Evolutionary conservation across 2,888 invertebrate species (phyloP), one percentile per base, ranked within the genome.

Genomic region (Mimas tiliae): DNA sequence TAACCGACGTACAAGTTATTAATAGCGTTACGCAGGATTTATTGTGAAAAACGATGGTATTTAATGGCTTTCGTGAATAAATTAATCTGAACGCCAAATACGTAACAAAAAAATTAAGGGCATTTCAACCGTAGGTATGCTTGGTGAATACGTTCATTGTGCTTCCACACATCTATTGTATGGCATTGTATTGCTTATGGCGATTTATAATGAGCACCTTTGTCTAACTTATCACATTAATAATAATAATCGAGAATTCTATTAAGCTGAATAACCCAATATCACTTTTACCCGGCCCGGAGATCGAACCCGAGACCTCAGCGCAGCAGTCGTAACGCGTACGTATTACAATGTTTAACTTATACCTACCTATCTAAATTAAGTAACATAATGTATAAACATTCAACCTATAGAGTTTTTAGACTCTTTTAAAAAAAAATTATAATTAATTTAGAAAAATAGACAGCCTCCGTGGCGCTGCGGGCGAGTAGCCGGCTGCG

Each of bases 71-170:
- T 63, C 14, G 42, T 9, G 58, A 58, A 19, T 58, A 38, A 58
- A 58, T 58, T 55, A 55, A 38, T 53, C 19, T 19, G 58, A 58
- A 64, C 53, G 11, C 33, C 33, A 47, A 64, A 64, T 53, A 16
- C 64, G 27, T 47, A 47, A 38, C 34, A 42, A 65, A 62, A 51
- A 42, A 6, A 42, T 11, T 48, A 62, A 21, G 16, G 55, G 55
- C 19, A 55, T 42, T 45, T 74, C 75, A 71, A 51, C 58, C n/a
- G n/a, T n/a, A n/a, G 72, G 69, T 72, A 77, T 76, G 75, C 72
- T 70, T 71, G 67, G 67, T 82, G 85, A 85, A 86, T 84, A 79
- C 84, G 85, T 86, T 79, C 84, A 87, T 87, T 88, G 85, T 87
- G 79, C 79, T 76, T 77, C 74, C 78, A 78, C 78, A 75, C 72